Percentiles rank a stretch among this genome's conserved stretches.
Evolutionary conservation across 2,888 invertebrate species (phyloP).

Genomic region (Campaea margaritaria): DNA sequence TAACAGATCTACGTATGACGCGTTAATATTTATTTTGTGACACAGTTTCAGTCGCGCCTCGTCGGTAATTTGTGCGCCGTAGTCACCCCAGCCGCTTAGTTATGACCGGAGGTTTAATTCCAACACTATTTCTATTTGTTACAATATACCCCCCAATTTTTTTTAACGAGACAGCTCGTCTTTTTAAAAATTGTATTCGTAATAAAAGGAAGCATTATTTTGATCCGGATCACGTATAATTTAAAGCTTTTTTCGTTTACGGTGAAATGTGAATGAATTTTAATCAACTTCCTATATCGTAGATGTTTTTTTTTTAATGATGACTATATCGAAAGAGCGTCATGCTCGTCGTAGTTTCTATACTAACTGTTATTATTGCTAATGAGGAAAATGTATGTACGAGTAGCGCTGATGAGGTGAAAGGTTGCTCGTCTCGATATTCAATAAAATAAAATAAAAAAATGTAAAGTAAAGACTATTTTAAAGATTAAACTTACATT

Average conservation of each 20-base stretch:
- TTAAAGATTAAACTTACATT: too few relatives aligned
- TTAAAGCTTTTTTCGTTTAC: constrained; percentile 16
- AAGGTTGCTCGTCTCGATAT: too few relatives aligned
- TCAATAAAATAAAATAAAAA: too few relatives aligned
- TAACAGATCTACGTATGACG: too few relatives aligned
- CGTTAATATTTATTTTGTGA: too few relatives aligned
- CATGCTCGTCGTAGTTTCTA: background rate
- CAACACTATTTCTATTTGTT: background rate
- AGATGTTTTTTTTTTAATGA: constrained; percentile 3
- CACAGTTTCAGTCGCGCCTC: too few relatives aligned
- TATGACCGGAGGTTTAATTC: constrained; percentile 1
- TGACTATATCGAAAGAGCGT: background rate
- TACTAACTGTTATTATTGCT: too few relatives aligned
- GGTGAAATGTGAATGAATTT: constrained; percentile 19
- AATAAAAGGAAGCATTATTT: constrained; percentile 34
- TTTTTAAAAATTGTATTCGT: constrained; percentile 37
- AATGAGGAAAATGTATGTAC: too few relatives aligned
- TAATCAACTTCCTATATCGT: constrained; percentile 28
- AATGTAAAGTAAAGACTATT: too few relatives aligned
- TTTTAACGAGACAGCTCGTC: constrained; percentile 49
- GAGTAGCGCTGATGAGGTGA: too few relatives aligned
- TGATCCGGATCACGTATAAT: too few relatives aligned
- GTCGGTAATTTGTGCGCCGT: background rate
- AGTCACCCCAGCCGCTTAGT: constrained; percentile 5
- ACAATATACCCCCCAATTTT: constrained; percentile 1